These are phyloP conservation scores for Pelobates fuscus DNA, from an alignment of 2,113 vertebrate genomes.

Conservation along the genomic window DNA sequence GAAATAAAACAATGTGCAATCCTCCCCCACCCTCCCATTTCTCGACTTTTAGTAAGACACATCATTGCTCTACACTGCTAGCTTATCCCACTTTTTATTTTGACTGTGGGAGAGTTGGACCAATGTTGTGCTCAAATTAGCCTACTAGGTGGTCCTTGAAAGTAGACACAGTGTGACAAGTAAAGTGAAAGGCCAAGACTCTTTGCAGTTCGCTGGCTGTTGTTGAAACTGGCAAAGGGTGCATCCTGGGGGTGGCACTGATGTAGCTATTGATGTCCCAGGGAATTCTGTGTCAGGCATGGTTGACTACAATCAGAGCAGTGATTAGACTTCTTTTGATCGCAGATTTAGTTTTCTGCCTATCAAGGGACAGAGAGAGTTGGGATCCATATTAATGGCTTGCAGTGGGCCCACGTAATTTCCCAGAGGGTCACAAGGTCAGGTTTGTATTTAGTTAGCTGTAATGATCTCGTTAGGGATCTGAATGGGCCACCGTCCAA, in stretches of 20 bases:
- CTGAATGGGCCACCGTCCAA: conserved; percentile 83
- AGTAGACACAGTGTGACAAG: conserved; percentile 79
- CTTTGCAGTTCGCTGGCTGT: conserved; percentile 67
- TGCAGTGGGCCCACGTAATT: conserved; percentile 73
- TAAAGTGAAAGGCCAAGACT: conserved; percentile 77
- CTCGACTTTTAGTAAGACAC: conserved; percentile 62
- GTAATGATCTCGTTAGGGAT: conserved; percentile 87
- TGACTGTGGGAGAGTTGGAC: conserved; percentile 62
- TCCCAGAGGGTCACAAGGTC: conserved; percentile 80
- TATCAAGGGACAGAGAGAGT: conserved; percentile 70
- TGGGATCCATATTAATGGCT: conserved; percentile 74
- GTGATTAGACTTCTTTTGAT: conserved; percentile 82
- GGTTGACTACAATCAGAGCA: conserved; percentile 84
- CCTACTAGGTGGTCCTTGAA: conserved; percentile 80
- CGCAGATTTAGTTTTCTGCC: conserved; percentile 81
- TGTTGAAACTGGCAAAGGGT: conserved; percentile 66
- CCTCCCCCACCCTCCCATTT: no score
- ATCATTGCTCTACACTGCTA: conserved; percentile 68
- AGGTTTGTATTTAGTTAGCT: conserved; percentile 88
- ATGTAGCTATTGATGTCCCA: conserved; percentile 75
- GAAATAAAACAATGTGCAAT: no score
- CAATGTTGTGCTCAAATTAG: conserved; percentile 77
- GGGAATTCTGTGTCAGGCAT: conserved; percentile 80
- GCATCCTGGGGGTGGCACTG: conserved; percentile 67
- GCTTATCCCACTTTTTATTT: conserved; percentile 71